Evolutionary conservation across 2,113 vertebrate genomes (phyloP).

Genomic region (Pelobates fuscus): DNA sequence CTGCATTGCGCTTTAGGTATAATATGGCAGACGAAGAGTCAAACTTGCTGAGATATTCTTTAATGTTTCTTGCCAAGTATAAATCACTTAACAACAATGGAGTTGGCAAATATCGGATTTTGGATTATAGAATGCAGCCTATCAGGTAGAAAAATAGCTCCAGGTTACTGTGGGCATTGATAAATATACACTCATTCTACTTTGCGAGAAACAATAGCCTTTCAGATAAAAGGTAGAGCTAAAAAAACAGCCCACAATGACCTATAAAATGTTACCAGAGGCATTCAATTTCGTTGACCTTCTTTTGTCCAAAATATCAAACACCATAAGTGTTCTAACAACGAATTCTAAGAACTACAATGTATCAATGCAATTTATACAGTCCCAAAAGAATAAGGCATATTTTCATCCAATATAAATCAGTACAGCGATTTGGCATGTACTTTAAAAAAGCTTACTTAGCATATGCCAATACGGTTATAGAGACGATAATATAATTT

Average conservation of each 20-base stretch:
- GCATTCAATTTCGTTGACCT: conserved; percentile 46
- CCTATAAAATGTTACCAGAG: conserved; percentile 47
- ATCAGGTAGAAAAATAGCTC: conserved; percentile 43
- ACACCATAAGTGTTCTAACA: conserved; percentile 16
- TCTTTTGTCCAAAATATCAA: conserved; percentile 43
- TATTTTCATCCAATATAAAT: neutral
- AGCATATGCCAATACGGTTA: too few species aligned
- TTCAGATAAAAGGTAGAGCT: conserved; percentile 34
- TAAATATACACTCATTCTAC: conserved; percentile 39
- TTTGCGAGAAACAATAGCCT: conserved; percentile 33
- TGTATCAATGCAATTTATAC: conserved; percentile 6
- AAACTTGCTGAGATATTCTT: conserved; percentile 19
- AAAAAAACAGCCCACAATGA: conserved; percentile 39
- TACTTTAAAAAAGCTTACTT: too few species aligned
- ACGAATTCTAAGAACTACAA: conserved; percentile 29
- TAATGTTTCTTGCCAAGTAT: conserved; percentile 34
- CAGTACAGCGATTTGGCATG: neutral
- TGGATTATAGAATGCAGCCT: conserved; percentile 27
- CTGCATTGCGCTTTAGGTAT: conserved; percentile 5
- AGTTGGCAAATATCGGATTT: conserved; percentile 30
- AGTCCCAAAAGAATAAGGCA: neutral
- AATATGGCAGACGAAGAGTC: conserved; percentile 19
- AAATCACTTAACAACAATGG: conserved; percentile 38
- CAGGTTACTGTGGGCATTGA: conserved; percentile 40
- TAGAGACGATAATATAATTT: too few species aligned